Evolutionary conservation across 2,113 vertebrate species (phyloP), one percentile per base, ranked within the genome.

Genomic region (Melanerpes formicivorus): DNA sequence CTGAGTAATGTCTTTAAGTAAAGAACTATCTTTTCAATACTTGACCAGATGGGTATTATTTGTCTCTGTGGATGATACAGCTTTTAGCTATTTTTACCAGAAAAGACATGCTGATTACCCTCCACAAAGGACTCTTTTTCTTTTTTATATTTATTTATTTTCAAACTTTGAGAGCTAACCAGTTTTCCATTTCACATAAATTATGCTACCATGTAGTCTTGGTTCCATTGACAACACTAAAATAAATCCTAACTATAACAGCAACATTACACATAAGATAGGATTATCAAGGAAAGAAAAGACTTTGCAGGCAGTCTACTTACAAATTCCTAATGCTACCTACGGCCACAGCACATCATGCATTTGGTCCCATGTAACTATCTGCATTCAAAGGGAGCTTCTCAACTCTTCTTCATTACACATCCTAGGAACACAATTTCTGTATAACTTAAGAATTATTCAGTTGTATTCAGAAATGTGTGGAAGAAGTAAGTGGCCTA

Each of bases 21-120:
- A 89, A 62, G 44, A 60, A 37, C 13, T 30, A 19, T 16, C 32
- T 78, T 66, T 64, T 32, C 46, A 42, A 5, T 18, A 23, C 29
- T 76, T 84, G 40, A 34, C 37, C 40, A 32, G 16, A 16, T 5
- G 59, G 23, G 8, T 73, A 67, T 76, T 62, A 26, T 44, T 65
- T 52, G 11, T 74, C 29, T 69, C 27, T 44, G 19, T 0, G 40
- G 40, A 60, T 27, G 0, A 50, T 25, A 19, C 26, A 0, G 65
- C 62, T 78, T 72, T 73, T 32, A 54, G 32, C 32, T 69, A 59
- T 2, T 3, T 0, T 60, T 63, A 86, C 18, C 25, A 75, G 26
- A 58, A 94, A 83, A 62, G 11, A 66, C 3, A 60, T 3, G 5
- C 40, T 60, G 37, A 12, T n/a, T 42, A 0, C 0, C 18, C 30